Evolutionary conservation across 2,888 invertebrate genomes (phyloP), one percentile per base, ranked within the genome.

Genomic region (Miltochrista miniata): DNA sequence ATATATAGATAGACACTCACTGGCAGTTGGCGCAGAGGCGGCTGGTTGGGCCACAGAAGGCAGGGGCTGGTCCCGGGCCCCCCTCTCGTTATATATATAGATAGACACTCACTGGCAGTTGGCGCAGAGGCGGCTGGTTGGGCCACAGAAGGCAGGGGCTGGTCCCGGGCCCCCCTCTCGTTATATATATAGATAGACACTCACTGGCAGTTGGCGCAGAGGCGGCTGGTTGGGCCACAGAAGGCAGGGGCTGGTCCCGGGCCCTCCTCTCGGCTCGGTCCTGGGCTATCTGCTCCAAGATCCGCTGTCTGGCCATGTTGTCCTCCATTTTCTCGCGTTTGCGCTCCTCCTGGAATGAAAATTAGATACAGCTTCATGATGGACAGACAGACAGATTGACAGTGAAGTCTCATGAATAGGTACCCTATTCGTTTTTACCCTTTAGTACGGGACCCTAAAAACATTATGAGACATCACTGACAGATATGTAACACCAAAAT

Each of bases 201-300:
- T 1, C 24, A 38, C 42, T 57, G 3, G 48, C 40, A 8, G 64
- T n/a, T 24, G 46, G 64, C 15, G 38, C 45, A 30, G 57, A 7
- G 8, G 37, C 33, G 7, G 40, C 41, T 41, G 7, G 54, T 37
- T 24, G 47, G 24, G n/a, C 68, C 42, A 55, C 49, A 4, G 63
- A 40, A 2, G 56, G 56, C 3, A 24, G 18, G 11, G 65, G 73
- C 18, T 30, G 59, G 54, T 88, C 83, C 0, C 86, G 45, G 0
- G 90, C 85, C 31, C 93, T 92, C 10, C 95, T 79, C 74, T 96
- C 96, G 0, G 94, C 94, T 72, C 96, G 94, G 83, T 98, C 98
- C 75, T 95, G 95, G 0, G 96, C 97, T 55, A 98, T 98, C 82
- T 98, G 96, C 48, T 95, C 95, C 53, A 95, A 86, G 13, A 98